These are phyloP conservation scores for Dissostichus mawsoni DNA, from an alignment of 2,113 vertebrate species.

Conservation along the genomic window DNA sequence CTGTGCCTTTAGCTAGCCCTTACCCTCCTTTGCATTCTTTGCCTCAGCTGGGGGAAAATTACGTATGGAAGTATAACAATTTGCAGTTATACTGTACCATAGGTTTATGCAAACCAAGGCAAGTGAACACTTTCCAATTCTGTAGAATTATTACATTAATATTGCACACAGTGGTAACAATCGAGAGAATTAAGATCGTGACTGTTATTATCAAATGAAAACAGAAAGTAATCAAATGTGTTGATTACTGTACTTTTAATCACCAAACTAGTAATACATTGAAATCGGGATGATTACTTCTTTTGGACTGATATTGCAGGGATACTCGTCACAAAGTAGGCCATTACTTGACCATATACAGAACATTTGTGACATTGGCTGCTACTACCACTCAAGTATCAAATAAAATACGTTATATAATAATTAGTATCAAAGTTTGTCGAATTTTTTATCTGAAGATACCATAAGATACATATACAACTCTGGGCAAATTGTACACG, in stretches of 20 bases:
- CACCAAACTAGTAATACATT: slow-evolving; percentile 39
- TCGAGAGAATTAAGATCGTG: slow-evolving; percentile 45
- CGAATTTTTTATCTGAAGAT: not conserved
- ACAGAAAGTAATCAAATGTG: slow-evolving; percentile 57
- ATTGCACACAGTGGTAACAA: slow-evolving; percentile 54
- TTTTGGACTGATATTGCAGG: slow-evolving; percentile 60
- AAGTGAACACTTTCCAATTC: slow-evolving; percentile 26
- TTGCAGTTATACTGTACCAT: slow-evolving; percentile 57
- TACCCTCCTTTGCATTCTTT: slow-evolving; percentile 25
- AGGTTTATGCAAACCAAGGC: slow-evolving; percentile 41
- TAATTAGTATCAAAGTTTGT: slow-evolving; percentile 4
- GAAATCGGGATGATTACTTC: slow-evolving; percentile 63
- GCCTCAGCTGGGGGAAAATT: slow-evolving; percentile 34
- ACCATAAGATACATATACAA: not conserved
- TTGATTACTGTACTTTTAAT: slow-evolving; percentile 59
- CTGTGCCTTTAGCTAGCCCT: slow-evolving; percentile 6
- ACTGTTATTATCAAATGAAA: slow-evolving; percentile 34
- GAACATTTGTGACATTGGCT: not conserved
- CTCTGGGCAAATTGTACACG: not conserved
- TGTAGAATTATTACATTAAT: slow-evolving; percentile 39
- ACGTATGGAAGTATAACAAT: slow-evolving; percentile 64
- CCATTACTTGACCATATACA: slow-evolving; percentile 22
- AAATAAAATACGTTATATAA: slow-evolving; percentile 14
- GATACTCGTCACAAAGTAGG: slow-evolving; percentile 10
- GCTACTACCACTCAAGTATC: too few species aligned